These are phyloP conservation scores for Euthynnus affinis DNA, from an alignment of 2,797 vertebrate genomes.

Conservation along the genomic window DNA sequence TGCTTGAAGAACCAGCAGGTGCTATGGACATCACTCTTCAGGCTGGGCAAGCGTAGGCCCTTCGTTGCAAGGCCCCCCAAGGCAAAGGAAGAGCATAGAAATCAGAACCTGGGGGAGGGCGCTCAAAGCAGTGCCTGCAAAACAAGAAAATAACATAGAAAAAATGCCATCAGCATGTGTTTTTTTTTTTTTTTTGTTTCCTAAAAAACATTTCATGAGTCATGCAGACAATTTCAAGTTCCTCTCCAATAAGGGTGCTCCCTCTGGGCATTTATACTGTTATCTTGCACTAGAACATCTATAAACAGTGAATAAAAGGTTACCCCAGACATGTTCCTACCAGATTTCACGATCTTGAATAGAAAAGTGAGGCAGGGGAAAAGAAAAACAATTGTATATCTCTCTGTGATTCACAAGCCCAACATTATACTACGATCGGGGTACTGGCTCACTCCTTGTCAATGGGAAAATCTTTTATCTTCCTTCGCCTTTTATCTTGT, in stretches of 20 bases:
- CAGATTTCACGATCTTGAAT: slow-evolving; percentile 61
- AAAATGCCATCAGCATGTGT: slow-evolving; percentile 40
- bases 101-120: slow-evolving; percentile 90
- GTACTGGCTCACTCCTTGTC: slow-evolving; percentile 50
- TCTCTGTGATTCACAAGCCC: slow-evolving; percentile 52
- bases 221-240: slow-evolving; percentile 62
- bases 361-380: slow-evolving; percentile 52
- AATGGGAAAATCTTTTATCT: slow-evolving; percentile 71
- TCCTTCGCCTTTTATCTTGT: slow-evolving; percentile 65
- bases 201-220: slow-evolving; percentile 42
- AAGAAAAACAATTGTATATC: slow-evolving; percentile 60
- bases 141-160: slow-evolving; percentile 66
- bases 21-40: slow-evolving; percentile 91
- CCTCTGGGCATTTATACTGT: slow-evolving; percentile 31
- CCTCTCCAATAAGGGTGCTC: slow-evolving; percentile 36
- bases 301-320: slow-evolving; percentile 45
- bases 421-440: slow-evolving; percentile 39
- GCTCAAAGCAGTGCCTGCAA: slow-evolving; percentile 87
- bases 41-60: slow-evolving; percentile 87
- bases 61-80: slow-evolving; percentile 88
- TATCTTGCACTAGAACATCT: slow-evolving; percentile 35
- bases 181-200: slow-evolving; percentile 17
- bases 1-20: slow-evolving; percentile 91
- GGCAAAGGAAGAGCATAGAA: slow-evolving; percentile 91
- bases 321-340: slow-evolving; percentile 58